A percentile compares a stretch with the other conserved stretches of the same genome.
Conservation (phyloP, 2,113 vertebrate genomes). For the Columba janthina region DNA sequence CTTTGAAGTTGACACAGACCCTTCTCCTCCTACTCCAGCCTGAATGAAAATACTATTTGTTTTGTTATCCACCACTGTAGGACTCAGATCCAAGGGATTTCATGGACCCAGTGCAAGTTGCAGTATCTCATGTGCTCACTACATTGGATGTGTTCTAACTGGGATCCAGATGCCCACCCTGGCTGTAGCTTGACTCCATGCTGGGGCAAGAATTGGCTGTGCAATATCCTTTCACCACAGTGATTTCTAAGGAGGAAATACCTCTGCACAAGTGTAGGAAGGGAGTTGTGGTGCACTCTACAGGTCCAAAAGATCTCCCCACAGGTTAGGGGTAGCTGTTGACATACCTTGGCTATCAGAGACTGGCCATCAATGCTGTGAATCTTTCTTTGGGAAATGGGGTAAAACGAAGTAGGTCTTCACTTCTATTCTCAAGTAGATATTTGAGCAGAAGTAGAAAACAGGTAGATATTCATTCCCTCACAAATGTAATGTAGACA, state of each 20-base stretch:
- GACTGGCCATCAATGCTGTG: background rate
- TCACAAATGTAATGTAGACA: background rate
- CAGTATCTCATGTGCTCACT: background rate
- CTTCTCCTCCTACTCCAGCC: background rate
- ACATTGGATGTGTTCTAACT: accelerated
- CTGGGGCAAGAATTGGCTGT: background rate
- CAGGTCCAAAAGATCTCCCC: background rate
- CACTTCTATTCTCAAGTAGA: background rate
- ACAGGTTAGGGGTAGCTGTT: background rate
- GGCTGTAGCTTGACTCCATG: accelerated
- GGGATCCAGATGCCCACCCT: background rate
- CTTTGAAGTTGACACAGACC: background rate
- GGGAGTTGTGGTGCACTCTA: too few species aligned
- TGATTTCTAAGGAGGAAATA: background rate
- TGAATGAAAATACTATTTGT: background rate
- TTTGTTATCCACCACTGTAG: background rate
- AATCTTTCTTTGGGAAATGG: background rate
- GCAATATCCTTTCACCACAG: background rate
- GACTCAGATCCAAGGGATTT: background rate
- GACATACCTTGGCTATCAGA: background rate
- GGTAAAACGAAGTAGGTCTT: background rate
- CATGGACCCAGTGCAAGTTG: background rate
- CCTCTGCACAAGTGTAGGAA: accelerated
- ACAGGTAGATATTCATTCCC: background rate
- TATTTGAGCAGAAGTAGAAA: background rate